phyloP scores from a whole-genome alignment of 2,888 invertebrate species.

The Marronus borbonicus region DNA sequence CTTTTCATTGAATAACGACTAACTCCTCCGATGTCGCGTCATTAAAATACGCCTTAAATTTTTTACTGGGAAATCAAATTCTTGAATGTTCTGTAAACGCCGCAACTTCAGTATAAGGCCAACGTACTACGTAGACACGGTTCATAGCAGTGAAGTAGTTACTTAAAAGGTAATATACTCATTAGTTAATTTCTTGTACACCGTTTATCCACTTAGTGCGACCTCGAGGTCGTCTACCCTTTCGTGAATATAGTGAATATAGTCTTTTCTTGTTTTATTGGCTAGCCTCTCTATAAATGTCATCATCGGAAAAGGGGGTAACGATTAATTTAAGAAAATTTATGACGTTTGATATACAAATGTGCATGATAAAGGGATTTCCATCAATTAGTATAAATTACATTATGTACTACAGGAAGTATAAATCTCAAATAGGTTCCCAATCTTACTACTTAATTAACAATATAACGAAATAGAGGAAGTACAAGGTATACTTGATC shows the following conservation, averaged over 20 bases:
- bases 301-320: conserved; percentile 5
- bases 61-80: background rate
- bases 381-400: background rate
- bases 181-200: conserved; percentile 11
- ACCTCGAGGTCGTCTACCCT: conserved; percentile 11
- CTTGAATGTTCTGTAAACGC: background rate
- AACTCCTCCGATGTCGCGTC: too few relatives aligned
- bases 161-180: conserved; percentile 10
- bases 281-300: background rate
- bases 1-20: too few relatives aligned
- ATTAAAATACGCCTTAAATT: background rate
- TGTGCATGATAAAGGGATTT: conserved; percentile 21
- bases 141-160: background rate
- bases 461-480: too few relatives aligned
- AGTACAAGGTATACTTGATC: too few relatives aligned
- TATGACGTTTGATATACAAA: conserved; percentile 25
- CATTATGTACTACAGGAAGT: too few relatives aligned
- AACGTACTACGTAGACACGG: background rate
- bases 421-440: too few relatives aligned
- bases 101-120: background rate
- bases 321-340: conserved; percentile 32
- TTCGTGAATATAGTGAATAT: conserved; percentile 5
- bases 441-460: too few relatives aligned
- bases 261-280: background rate
- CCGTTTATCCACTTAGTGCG: background rate